phyloP scores from a whole-genome alignment of 2,888 invertebrate genomes.

The Emesis furor region DNA sequence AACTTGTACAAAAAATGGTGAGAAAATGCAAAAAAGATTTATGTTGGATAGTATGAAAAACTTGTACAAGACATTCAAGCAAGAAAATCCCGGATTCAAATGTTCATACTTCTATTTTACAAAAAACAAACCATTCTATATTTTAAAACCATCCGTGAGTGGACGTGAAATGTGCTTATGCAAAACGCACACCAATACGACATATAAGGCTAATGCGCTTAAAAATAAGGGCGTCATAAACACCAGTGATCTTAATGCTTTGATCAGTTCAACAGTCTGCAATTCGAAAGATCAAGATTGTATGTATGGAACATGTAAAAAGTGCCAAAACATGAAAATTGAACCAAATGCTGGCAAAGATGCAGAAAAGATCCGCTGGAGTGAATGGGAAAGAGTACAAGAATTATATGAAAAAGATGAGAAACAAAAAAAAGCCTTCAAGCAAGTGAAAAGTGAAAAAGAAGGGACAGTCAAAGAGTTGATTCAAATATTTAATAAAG shows the following conservation, averaged over 20 bases:
- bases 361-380: constrained; percentile 39
- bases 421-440: constrained; percentile 49
- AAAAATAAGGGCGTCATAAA: constrained; percentile 27
- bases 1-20: constrained; percentile 47
- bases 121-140: constrained; percentile 62
- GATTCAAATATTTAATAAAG: constrained; percentile 39
- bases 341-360: constrained; percentile 16
- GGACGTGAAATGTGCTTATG: constrained; percentile 67
- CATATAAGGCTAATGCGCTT: constrained; percentile 32
- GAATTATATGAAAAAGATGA: constrained; percentile 53
- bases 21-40: constrained; percentile 64
- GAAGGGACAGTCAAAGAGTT: constrained; percentile 39
- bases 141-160: constrained; percentile 56
- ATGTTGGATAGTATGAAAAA: constrained; percentile 64
- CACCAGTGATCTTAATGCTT: constrained; percentile 27
- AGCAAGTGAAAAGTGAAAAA: constrained; percentile 53
- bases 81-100: constrained; percentile 54
- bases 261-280: constrained; percentile 49
- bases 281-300: constrained; percentile 40
- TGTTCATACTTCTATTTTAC: constrained; percentile 70
- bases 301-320: constrained; percentile 48
- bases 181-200: constrained; percentile 55
- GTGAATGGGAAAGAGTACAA: constrained; percentile 44
- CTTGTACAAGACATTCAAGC: constrained; percentile 56
- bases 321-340: constrained; percentile 36